Percentiles rank a stretch among this genome's conserved stretches.
Evolutionary conservation across 2,888 invertebrate genomes (phyloP).

Genomic region (Heteromyza rotundicornis): DNA sequence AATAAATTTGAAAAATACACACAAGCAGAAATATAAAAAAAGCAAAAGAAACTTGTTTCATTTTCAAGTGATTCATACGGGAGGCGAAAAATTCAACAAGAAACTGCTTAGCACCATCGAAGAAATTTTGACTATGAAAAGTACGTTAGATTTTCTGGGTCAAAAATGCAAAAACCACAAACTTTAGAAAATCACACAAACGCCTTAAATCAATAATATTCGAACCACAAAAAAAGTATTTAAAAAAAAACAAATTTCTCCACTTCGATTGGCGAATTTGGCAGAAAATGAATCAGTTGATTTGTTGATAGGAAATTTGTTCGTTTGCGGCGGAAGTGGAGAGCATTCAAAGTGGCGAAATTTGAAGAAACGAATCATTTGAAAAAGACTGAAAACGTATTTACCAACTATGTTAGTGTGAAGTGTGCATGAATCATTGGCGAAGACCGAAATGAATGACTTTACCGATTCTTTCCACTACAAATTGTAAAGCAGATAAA

Average conservation of each 20-base stretch:
- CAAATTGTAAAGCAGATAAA: no score
- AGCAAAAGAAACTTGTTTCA: neutral
- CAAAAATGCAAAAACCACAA: no score
- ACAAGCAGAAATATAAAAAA: neutral
- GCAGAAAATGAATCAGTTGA: neutral
- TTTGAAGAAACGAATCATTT: no score
- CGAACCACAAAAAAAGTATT: neutral
- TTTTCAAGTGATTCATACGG: neutral
- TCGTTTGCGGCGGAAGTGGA: neutral
- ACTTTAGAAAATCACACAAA: neutral
- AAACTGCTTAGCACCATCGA: no score
- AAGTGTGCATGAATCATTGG: neutral
- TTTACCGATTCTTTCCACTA: no score
- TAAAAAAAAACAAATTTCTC: slow-evolving; percentile 5
- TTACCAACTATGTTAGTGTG: neutral
- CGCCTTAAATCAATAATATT: neutral
- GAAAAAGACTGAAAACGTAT: neutral
- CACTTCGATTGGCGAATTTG: neutral
- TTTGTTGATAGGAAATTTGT: slow-evolving; percentile 5
- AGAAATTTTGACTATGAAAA: no score
- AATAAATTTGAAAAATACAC: neutral
- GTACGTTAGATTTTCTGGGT: no score
- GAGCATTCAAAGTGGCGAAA: neutral
- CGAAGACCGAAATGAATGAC: no score
- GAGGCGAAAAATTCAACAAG: neutral